A percentile compares a stretch with the other conserved stretches of the same genome.
phyloP scores from a whole-genome alignment of 1,140 invertebrate genomes.

The Lerema accius region DNA sequence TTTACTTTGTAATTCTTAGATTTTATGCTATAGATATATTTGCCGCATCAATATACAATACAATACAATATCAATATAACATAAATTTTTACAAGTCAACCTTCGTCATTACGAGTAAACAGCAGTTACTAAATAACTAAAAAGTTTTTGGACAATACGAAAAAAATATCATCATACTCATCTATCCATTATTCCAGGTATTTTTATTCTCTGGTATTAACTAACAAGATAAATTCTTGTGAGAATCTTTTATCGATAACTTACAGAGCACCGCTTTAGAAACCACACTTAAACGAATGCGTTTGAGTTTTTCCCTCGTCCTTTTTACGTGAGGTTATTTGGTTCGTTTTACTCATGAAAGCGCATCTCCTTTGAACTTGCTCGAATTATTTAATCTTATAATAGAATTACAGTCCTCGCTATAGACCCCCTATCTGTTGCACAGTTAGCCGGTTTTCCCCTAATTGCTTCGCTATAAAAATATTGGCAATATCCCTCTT shows the following conservation, averaged over 20 bases:
- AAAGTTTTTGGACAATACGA: too few relatives aligned
- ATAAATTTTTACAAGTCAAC: too few relatives aligned
- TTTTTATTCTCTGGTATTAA: too few relatives aligned
- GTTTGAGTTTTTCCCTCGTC: constrained; percentile 58
- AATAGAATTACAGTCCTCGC: constrained; percentile 73
- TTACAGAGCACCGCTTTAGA: constrained; percentile 6
- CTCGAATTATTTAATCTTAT: constrained; percentile 80
- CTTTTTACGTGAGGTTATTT: constrained; percentile 66
- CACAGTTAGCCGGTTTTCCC: constrained; percentile 49
- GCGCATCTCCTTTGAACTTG: constrained; percentile 78
- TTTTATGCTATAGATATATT: too few relatives aligned
- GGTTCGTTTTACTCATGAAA: constrained; percentile 76
- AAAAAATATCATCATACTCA: too few relatives aligned
- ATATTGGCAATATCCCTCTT: constrained; percentile 52
- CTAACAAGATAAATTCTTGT: neutral
- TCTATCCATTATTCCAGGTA: too few relatives aligned
- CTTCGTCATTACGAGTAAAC: too few relatives aligned
- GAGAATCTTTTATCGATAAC: constrained; percentile 20
- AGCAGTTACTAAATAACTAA: too few relatives aligned
- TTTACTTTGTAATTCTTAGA: too few relatives aligned
- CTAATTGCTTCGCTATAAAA: constrained; percentile 60
- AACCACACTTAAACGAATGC: constrained; percentile 57
- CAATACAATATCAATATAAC: too few relatives aligned
- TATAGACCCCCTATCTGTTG: constrained; percentile 63
- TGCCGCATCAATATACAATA: too few relatives aligned